phyloP scores from a whole-genome alignment of 2,888 invertebrate genomes.

The Mesopsocus fuscifrons region DNA sequence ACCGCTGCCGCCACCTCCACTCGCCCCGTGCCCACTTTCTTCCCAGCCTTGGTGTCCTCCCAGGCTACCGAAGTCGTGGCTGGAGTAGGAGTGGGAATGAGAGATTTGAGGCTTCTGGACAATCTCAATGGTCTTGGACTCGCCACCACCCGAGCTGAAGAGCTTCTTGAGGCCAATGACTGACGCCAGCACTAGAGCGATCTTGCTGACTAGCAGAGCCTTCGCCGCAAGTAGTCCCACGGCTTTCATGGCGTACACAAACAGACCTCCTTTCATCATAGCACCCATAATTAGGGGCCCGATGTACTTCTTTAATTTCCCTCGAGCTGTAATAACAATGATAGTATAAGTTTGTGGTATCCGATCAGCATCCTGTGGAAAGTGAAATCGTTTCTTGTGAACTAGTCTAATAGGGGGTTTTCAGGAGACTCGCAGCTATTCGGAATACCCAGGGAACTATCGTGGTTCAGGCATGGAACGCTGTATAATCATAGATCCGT shows the following conservation, averaged over 20 bases:
- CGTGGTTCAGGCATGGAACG: too few species aligned
- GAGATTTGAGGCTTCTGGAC: constrained; percentile 70
- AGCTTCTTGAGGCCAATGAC: constrained; percentile 41
- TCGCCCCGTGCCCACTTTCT: constrained; percentile 25
- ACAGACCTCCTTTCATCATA: constrained; percentile 48
- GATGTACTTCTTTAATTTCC: constrained; percentile 42
- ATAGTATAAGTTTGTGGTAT: too few species aligned
- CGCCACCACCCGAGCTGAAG: constrained; percentile 28
- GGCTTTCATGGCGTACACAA: constrained; percentile 54
- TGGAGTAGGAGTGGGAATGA: constrained; percentile 47
- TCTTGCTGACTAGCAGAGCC: constrained; percentile 21
- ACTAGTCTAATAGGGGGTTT: too few species aligned
- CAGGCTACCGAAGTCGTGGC: constrained; percentile 37
- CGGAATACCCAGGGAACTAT: too few species aligned
- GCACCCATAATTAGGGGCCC: constrained; percentile 38
- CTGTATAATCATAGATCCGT: too few species aligned
- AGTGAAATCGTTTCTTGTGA: too few species aligned
- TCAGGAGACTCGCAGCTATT: too few species aligned
- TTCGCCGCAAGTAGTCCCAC: constrained; percentile 34
- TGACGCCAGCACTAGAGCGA: constrained; percentile 21
- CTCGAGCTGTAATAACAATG: constrained; percentile 26
- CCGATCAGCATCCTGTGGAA: too few species aligned
- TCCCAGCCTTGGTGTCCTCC: constrained; percentile 18
- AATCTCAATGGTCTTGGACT: constrained; percentile 57
- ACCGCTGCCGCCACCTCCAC: constrained; percentile 31